phyloP scores from a whole-genome alignment of 2,888 invertebrate species.

The Metopia argyrocephala region DNA sequence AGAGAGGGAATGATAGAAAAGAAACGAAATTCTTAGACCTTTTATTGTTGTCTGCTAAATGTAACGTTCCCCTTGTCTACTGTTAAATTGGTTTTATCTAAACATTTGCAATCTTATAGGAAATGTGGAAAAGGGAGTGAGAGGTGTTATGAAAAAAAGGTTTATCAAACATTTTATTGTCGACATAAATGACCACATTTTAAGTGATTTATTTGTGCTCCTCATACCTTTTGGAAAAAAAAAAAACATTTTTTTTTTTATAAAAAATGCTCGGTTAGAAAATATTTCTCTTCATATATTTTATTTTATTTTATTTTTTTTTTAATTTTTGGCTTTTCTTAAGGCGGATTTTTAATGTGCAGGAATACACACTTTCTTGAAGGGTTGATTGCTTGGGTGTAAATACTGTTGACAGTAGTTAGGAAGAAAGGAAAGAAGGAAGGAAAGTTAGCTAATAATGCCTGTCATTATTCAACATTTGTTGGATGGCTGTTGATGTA shows the following conservation, averaged over 20 bases:
- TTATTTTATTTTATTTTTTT: background rate
- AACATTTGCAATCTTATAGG: no score
- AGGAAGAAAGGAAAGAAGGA: background rate
- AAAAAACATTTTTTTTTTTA: no score
- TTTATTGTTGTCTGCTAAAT: no score
- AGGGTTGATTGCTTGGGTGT: background rate
- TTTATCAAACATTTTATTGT: slow-evolving; percentile 24
- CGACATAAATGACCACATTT: slow-evolving; percentile 49
- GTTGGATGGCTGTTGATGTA: slow-evolving; percentile 64
- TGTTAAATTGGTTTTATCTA: no score
- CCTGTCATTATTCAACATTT: slow-evolving; percentile 29
- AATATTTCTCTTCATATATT: slow-evolving; percentile 20
- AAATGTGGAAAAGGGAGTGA: background rate
- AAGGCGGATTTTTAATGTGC: background rate
- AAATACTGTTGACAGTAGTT: background rate
- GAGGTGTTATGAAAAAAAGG: background rate
- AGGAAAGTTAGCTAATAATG: background rate
- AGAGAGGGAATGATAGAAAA: no score
- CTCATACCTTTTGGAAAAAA: background rate
- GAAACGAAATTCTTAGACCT: no score
- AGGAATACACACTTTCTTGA: background rate
- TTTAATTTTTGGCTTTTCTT: background rate
- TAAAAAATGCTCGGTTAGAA: slow-evolving; percentile 20
- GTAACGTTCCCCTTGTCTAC: no score
- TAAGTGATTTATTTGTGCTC: slow-evolving; percentile 47